Evolutionary conservation across 2,113 vertebrate species (phyloP).

Genomic region (Periophthalmus modestus): DNA sequence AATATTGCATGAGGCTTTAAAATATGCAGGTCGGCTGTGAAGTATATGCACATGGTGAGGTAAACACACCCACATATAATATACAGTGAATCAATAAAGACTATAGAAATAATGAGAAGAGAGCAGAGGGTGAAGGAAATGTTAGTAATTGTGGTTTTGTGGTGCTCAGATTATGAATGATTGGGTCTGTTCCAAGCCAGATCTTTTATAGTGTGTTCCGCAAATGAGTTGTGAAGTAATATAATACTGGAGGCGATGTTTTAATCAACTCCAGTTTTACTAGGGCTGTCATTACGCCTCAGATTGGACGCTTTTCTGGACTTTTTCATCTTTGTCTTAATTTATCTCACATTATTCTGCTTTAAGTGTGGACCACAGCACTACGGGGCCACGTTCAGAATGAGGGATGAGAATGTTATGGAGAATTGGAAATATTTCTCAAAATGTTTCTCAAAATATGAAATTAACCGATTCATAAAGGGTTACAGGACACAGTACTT

Average conservation of each 20-base stretch:
- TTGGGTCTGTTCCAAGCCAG: slow-evolving; percentile 6
- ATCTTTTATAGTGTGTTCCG: slow-evolving; percentile 1
- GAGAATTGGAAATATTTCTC: background rate
- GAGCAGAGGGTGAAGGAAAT: slow-evolving; percentile 4
- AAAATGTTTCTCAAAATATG: background rate
- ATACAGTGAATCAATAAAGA: slow-evolving; percentile 1
- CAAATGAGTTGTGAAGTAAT: slow-evolving; percentile 3
- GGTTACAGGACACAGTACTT: background rate
- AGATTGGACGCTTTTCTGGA: background rate
- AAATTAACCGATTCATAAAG: background rate
- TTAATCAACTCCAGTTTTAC: background rate
- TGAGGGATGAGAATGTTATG: background rate
- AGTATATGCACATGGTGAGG: slow-evolving; percentile 37
- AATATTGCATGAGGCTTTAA: slow-evolving; percentile 70
- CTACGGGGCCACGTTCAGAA: background rate
- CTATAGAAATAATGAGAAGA: background rate
- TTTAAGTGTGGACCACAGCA: background rate
- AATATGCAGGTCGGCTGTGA: slow-evolving; percentile 69
- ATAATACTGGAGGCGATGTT: background rate
- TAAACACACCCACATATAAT: slow-evolving; percentile 45
- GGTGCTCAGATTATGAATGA: slow-evolving; percentile 1
- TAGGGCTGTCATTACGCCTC: background rate
- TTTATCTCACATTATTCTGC: background rate
- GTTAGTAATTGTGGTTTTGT: background rate
- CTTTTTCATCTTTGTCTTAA: slow-evolving; percentile 1